phyloP scores from a whole-genome alignment of 2,888 invertebrate species.

The Melipona bicolor region DNA sequence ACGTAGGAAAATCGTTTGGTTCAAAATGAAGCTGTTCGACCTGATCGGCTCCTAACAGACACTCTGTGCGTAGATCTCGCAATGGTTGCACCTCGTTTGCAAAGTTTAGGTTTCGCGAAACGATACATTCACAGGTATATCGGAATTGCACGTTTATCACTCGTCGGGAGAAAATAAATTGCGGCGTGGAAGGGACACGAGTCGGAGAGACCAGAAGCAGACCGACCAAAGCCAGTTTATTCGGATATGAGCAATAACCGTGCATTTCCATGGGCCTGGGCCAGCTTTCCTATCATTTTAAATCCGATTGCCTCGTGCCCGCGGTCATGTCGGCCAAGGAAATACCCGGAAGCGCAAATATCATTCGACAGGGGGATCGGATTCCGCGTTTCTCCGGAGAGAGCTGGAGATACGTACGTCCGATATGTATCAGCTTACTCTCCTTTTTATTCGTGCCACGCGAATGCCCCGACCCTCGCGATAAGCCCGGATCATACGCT shows the following conservation, averaged over 20 bases:
- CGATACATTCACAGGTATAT: no score
- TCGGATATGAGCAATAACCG: slow-evolving; percentile 49
- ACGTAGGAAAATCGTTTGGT: no score
- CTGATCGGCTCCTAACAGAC: no score
- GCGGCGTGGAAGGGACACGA: not conserved
- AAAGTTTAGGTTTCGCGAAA: no score
- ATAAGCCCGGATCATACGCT: slow-evolving; percentile 43
- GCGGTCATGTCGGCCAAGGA: slow-evolving; percentile 33
- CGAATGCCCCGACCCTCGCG: not conserved
- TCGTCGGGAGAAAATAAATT: not conserved
- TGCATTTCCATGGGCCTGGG: slow-evolving; percentile 32
- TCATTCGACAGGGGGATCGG: slow-evolving; percentile 44
- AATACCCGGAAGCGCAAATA: slow-evolving; percentile 40
- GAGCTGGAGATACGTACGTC: slow-evolving; percentile 8
- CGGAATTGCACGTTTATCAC: not conserved
- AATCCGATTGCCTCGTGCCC: slow-evolving; percentile 53
- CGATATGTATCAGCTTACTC: slow-evolving; percentile 40
- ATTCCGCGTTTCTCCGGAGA: slow-evolving; percentile 18
- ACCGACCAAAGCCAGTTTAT: slow-evolving; percentile 7
- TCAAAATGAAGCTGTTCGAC: no score
- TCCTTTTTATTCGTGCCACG: slow-evolving; percentile 14
- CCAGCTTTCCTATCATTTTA: slow-evolving; percentile 39
- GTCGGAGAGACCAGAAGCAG: not conserved
- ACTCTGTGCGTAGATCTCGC: no score
- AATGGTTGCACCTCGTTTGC: no score